Evolutionary conservation across 2,888 invertebrate genomes (phyloP).

Genomic region (Stenoptilia bipunctidactyla): DNA sequence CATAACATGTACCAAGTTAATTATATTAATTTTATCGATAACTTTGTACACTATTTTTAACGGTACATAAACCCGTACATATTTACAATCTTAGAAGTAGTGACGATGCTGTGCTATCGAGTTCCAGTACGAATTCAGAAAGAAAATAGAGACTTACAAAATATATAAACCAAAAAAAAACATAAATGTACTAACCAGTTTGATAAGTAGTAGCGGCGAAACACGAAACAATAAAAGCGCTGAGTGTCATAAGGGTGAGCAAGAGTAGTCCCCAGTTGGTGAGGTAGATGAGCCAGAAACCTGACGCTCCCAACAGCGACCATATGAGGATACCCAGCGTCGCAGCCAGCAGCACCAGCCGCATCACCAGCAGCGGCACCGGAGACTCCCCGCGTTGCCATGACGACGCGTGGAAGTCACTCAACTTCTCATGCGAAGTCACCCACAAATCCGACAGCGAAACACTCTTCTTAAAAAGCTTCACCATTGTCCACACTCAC

Average conservation of each 20-base stretch:
- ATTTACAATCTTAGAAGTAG: no score
- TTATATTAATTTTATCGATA: no score
- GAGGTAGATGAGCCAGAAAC: slow-evolving; percentile 46
- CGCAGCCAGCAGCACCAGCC: slow-evolving; percentile 29
- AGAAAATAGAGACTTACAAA: no score
- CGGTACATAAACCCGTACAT: no score
- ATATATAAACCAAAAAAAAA: no score
- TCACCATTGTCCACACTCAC: no score
- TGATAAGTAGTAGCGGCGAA: slow-evolving; percentile 25
- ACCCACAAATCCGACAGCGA: slow-evolving; percentile 48
- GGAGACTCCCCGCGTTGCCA: slow-evolving; percentile 56
- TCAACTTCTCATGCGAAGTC: slow-evolving; percentile 37
- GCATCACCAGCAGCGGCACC: slow-evolving; percentile 38
- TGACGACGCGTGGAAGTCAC: slow-evolving; percentile 53
- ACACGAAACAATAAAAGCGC: slow-evolving; percentile 36
- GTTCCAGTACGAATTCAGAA: no score
- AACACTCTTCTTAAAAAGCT: slow-evolving; percentile 42
- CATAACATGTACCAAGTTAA: no score
- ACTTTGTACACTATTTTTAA: no score
- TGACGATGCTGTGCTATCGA: no score
- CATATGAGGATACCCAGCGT: slow-evolving; percentile 38
- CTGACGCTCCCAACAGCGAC: slow-evolving; percentile 30
- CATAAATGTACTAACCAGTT: slow-evolving; percentile 40
- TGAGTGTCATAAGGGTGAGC: slow-evolving; percentile 29
- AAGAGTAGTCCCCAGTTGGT: slow-evolving; percentile 58